Percentiles rank a stretch among this genome's conserved stretches.
phyloP scores from a whole-genome alignment of 2,888 invertebrate species.

The Allolobophora icterica region DNA sequence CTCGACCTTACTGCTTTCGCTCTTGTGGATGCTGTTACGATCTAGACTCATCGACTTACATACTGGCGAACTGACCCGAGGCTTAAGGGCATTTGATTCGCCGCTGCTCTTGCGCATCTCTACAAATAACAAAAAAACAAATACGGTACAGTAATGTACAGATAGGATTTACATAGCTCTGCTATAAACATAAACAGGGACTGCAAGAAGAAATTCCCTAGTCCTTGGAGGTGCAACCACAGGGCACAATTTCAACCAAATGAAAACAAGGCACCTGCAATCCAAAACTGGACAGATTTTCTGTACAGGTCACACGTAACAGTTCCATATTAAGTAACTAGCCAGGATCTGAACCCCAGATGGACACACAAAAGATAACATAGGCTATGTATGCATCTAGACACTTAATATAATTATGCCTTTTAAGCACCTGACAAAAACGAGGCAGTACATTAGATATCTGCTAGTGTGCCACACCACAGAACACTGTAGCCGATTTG shows the following conservation, averaged over 20 bases:
- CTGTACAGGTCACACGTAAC: too few species aligned
- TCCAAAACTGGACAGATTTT: too few species aligned
- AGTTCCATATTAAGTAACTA: too few species aligned
- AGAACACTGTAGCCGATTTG: too few species aligned
- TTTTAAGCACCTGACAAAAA: too few species aligned
- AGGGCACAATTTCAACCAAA: too few species aligned
- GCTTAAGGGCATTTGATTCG: background rate
- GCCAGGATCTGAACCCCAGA: too few species aligned
- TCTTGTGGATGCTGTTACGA: conserved; percentile 13
- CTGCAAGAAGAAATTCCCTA: background rate
- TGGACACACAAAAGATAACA: background rate
- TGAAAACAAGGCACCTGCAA: too few species aligned
- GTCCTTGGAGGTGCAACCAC: background rate
- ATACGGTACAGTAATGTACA: background rate
- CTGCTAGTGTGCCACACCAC: too few species aligned
- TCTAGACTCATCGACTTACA: background rate
- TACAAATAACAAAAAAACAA: background rate
- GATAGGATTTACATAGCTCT: background rate
- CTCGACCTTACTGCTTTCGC: background rate
- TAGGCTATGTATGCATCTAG: too few species aligned
- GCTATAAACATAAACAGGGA: background rate
- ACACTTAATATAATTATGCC: too few species aligned
- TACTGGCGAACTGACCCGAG: background rate
- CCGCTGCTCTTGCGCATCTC: background rate
- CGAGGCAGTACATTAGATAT: too few species aligned